phyloP scores from a whole-genome alignment of 1,140 invertebrate genomes.

The Lasioglossum albipes region DNA sequence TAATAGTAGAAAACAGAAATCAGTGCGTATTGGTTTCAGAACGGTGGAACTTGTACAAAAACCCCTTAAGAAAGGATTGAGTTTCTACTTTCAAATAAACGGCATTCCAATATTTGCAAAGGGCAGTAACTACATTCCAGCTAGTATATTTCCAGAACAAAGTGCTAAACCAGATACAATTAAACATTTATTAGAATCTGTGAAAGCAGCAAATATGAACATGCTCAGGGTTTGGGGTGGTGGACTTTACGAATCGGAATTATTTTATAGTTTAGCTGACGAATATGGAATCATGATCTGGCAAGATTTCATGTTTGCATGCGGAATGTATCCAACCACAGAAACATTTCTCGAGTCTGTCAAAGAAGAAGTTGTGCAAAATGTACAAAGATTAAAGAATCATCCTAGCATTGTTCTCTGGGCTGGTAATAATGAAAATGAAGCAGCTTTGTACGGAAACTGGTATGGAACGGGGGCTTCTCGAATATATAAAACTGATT shows the following conservation, averaged over 20 bases:
- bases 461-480: slow-evolving; percentile 88
- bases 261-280: slow-evolving; percentile 94
- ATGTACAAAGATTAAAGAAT: slow-evolving; percentile 90
- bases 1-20: slow-evolving; percentile 68
- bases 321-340: slow-evolving; percentile 94
- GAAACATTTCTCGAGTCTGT: slow-evolving; percentile 88
- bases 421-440: slow-evolving; percentile 99
- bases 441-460: slow-evolving; percentile 90
- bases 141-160: slow-evolving; percentile 91
- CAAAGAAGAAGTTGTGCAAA: slow-evolving; percentile 89
- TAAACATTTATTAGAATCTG: slow-evolving; percentile 85
- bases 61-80: slow-evolving; percentile 84
- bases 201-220: slow-evolving; percentile 92
- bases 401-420: slow-evolving; percentile 94
- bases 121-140: slow-evolving; percentile 97
- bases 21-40: slow-evolving; percentile 88
- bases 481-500: slow-evolving; percentile 88
- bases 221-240: slow-evolving; percentile 98
- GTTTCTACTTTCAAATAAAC: slow-evolving; percentile 95
- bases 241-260: slow-evolving; percentile 95
- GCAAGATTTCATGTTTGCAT: slow-evolving; percentile 99
- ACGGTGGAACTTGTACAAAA: slow-evolving; percentile 90
- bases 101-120: slow-evolving; percentile 95
- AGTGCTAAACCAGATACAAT: slow-evolving; percentile 80
- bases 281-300: slow-evolving; percentile 91